Conservation (phyloP, 2,888 invertebrate species). For the Cyclophora punctaria region DNA sequence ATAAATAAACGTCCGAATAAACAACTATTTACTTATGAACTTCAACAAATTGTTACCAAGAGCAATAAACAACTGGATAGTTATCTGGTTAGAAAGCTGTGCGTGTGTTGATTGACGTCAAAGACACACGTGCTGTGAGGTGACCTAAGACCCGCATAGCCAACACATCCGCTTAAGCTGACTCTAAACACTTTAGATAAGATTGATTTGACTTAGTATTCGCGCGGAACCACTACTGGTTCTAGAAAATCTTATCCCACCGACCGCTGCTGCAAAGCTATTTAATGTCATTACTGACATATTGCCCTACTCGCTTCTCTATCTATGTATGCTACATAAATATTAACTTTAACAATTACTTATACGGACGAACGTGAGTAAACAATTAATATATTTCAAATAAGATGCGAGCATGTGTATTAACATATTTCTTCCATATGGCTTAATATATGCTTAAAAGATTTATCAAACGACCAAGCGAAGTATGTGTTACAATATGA, state of each 20-base stretch:
- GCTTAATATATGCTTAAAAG: no score
- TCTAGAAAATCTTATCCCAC: constrained; percentile 23
- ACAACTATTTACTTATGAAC: constrained; percentile 10
- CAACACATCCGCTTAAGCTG: constrained; percentile 33
- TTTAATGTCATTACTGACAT: constrained; percentile 9
- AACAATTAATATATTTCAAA: no score
- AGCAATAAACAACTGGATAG: no score
- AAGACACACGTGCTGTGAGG: constrained; percentile 43
- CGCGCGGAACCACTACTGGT: constrained; percentile 17
- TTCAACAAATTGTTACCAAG: constrained; percentile 9
- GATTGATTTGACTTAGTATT: constrained; percentile 32
- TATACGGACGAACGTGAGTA: no score
- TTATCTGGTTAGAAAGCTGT: constrained; percentile 36
- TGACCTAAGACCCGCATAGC: constrained; percentile 50
- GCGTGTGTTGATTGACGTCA: constrained; percentile 47
- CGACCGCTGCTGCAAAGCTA: constrained; percentile 9
- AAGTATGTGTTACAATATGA: constrained; percentile 2
- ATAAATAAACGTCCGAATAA: no score
- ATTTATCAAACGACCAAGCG: no score
- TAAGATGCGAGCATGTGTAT: no score
- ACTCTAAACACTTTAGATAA: constrained; percentile 28
- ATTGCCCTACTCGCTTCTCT: constrained; percentile 8
- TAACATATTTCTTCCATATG: no score
- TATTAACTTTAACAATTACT: neutral
- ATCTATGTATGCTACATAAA: constrained; percentile 5